phyloP scores from a whole-genome alignment of 2,888 invertebrate species.

The Agrotis ipsilon region DNA sequence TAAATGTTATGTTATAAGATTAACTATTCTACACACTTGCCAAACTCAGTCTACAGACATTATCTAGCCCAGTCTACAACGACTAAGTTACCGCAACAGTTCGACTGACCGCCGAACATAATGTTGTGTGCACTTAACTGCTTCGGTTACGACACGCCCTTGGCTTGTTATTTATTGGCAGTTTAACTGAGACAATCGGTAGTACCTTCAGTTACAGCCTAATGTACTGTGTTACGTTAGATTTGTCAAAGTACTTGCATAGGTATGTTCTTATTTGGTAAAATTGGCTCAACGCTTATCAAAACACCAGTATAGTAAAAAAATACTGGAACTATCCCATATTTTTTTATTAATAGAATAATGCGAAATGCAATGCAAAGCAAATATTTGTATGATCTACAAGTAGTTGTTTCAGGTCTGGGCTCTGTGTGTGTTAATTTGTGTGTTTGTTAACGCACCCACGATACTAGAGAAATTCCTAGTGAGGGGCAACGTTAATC shows the following conservation, averaged over 20 bases:
- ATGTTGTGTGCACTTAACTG: conserved; percentile 46
- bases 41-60: conserved; percentile 8
- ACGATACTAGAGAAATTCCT: too few relatives aligned
- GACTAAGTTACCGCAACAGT: conserved; percentile 25
- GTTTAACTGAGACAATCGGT: conserved; percentile 21
- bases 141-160: conserved; percentile 16
- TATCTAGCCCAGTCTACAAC: conserved; percentile 3
- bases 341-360: too few relatives aligned
- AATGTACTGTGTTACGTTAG: too few relatives aligned
- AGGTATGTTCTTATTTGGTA: not conserved
- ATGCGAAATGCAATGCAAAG: too few relatives aligned
- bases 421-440: too few relatives aligned
- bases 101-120: conserved; percentile 41
- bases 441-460: too few relatives aligned
- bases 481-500: too few relatives aligned
- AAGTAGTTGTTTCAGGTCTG: too few relatives aligned
- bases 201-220: not conserved
- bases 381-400: too few relatives aligned
- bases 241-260: not conserved
- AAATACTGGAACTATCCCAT: too few relatives aligned
- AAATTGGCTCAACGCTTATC: too few relatives aligned
- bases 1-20: not conserved
- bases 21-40: conserved; percentile 1
- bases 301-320: too few relatives aligned
- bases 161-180: conserved; percentile 38